Base-by-base conservation (phyloP, 2,113 vertebrate genomes). In the Tetrax tetrax region DNA sequence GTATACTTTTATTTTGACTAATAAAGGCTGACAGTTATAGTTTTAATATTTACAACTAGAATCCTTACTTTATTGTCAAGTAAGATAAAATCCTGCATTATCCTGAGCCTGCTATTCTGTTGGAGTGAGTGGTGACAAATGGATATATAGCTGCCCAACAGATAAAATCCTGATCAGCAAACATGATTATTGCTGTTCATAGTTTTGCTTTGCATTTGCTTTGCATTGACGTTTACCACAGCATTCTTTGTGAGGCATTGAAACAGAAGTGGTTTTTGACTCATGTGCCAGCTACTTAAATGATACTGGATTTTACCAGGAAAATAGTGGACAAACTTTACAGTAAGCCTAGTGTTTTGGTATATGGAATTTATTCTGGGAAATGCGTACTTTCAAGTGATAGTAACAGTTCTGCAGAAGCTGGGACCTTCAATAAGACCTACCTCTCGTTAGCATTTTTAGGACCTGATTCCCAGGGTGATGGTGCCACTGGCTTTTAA, bases 101-200 rank as follows among this genome's bases (percentile, higher is more conserved):
- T 87, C 53, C 53, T 64, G 53, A 85, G 74, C n/a, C 45, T 95
- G 48, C 84, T 93, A 2, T 37, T 83, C 83, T 74, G 27, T 53
- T 91, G 80, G 89, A 89, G 25, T 37, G 56, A 57, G 83, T 82
- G 65, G 17, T 91, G 72, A 71, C 77, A 84, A 91, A 78, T 64
- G 83, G 69, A 50, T 83, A 31, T 77, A 24, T 1, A 45, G 56
- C 45, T 83, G 41, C 64, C 51, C 60, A 83, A 41, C n/a, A 91
- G 93, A 82, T 83, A 94, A 93, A 88, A 74, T 80, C 81, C 70
- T 72, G 37, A 57, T 81, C 64, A 94, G 61, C 60, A 89, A 64
- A 75, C 21, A 8, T 56, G 43, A 60, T 95, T 94, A 53, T 82
- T 95, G 51, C 81, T 91, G 4, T 72, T 82, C 69, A 28, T 16